phyloP scores from a whole-genome alignment of 1,140 invertebrate species.

The Brachionus rotundiformis region DNA sequence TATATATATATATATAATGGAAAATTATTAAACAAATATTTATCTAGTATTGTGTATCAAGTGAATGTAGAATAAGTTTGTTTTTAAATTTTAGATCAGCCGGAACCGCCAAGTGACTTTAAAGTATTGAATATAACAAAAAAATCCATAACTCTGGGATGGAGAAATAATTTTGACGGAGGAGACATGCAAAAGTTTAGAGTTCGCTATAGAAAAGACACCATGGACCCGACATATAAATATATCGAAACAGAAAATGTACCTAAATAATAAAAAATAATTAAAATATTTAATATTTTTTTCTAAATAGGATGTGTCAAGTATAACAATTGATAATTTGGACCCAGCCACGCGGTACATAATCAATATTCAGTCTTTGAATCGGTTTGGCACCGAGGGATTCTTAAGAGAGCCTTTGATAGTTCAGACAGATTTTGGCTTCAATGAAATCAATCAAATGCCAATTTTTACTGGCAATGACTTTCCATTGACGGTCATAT shows the following conservation, averaged over 20 bases:
- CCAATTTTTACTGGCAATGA: slow-evolving; percentile 45
- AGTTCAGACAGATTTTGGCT: slow-evolving; percentile 52
- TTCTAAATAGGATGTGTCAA: neutral
- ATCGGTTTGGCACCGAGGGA: slow-evolving; percentile 43
- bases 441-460: slow-evolving; percentile 49
- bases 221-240: slow-evolving; percentile 48
- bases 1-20: no score
- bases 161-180: slow-evolving; percentile 47
- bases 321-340: slow-evolving; percentile 14
- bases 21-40: neutral
- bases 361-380: slow-evolving; percentile 39
- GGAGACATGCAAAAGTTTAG: slow-evolving; percentile 43
- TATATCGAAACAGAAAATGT: slow-evolving; percentile 43
- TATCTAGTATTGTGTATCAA: neutral
- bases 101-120: slow-evolving; percentile 46
- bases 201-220: slow-evolving; percentile 47
- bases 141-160: slow-evolving; percentile 29
- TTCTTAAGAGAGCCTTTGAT: slow-evolving; percentile 48
- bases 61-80: neutral
- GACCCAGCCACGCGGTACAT: slow-evolving; percentile 48
- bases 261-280: neutral
- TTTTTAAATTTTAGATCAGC: slow-evolving; percentile 40
- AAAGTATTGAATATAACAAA: slow-evolving; percentile 40
- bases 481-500: slow-evolving; percentile 37
- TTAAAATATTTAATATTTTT: neutral